Evolutionary conservation across 2,888 invertebrate species (phyloP).

Genomic region (Myopa testacea): DNA sequence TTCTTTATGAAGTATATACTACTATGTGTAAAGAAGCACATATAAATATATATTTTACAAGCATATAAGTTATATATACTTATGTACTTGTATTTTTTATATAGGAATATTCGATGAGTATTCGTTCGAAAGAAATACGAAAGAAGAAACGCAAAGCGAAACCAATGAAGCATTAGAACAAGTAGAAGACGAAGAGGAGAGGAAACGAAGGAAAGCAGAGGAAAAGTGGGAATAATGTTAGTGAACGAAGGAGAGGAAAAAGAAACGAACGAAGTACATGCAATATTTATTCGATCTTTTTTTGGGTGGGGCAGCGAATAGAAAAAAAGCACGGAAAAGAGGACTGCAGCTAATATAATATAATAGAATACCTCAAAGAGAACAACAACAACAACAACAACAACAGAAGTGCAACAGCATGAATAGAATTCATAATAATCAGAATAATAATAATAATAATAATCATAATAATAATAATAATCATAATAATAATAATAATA

Average conservation of each 20-base stretch:
- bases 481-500: no score
- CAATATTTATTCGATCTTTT: slow-evolving; percentile 12
- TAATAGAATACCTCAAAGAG: slow-evolving; percentile 4
- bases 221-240: not conserved
- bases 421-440: not conserved
- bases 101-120: no score
- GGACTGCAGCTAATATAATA: not conserved
- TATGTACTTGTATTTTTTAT: no score
- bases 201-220: not conserved
- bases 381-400: slow-evolving; percentile 17
- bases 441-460: no score
- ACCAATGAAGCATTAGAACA: not conserved
- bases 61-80: no score
- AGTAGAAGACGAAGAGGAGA: slow-evolving; percentile 5
- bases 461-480: not conserved
- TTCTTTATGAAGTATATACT: no score
- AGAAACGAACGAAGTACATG: slow-evolving; percentile 20
- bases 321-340: slow-evolving; percentile 13
- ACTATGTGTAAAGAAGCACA: no score
- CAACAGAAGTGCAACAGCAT: not conserved
- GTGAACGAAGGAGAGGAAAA: not conserved
- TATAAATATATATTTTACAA: no score
- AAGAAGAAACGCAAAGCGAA: not conserved
- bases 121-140: not conserved
- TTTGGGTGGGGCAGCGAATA: slow-evolving; percentile 41